Base-by-base conservation (phyloP, 2,888 invertebrate genomes). In the Archips crataeganus region DNA sequence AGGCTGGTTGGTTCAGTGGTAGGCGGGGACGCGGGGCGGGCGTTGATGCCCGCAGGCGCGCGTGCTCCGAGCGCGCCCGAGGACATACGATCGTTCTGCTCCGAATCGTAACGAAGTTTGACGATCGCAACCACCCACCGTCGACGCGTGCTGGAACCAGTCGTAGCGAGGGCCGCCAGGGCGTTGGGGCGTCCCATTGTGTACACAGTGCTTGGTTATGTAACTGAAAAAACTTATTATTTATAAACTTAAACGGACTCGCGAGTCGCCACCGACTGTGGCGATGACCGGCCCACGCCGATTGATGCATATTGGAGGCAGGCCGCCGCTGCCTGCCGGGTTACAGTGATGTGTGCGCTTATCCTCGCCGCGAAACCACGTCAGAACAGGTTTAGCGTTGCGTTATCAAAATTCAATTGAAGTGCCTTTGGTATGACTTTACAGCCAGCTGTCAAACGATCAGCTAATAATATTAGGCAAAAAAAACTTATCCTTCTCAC, bases 201-300 rank as follows among this genome's bases (percentile, higher is more conserved):
- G 85, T 85, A 83, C 84, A 85, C 85, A 83, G 89, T 89, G 90
- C 84, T 87, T 87, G 90, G 90, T 94, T 94, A 94, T 94, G 90
- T 94, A 94, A 94, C 91, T 90, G 85, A 89, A 88, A 82, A 91
- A 92, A 93, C 90, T 91, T 93, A 92, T 92, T 93, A 92, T 91
- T 88, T 91, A 90, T 90, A 87, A 91, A 90, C 89, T 90, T 82
- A 85, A 89, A 90, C 61, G 79, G 79, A 79, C 77, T 80, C 78
- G 82, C 80, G 79, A 72, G 80, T 79, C 77, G 66, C 79, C 75
- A 75, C 75, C 79, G 80, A 76, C 75, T 76, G 81, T 81, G 81
- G 78, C 80, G 79, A 82, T 82, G 80, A 78, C 78, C 77, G 77
- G 64, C 54, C 75, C 75, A 62, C 64, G 51, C 42, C 65, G 70